Base-by-base conservation (phyloP, 2,888 invertebrate genomes). In the Tenthredo distinguenda region DNA sequence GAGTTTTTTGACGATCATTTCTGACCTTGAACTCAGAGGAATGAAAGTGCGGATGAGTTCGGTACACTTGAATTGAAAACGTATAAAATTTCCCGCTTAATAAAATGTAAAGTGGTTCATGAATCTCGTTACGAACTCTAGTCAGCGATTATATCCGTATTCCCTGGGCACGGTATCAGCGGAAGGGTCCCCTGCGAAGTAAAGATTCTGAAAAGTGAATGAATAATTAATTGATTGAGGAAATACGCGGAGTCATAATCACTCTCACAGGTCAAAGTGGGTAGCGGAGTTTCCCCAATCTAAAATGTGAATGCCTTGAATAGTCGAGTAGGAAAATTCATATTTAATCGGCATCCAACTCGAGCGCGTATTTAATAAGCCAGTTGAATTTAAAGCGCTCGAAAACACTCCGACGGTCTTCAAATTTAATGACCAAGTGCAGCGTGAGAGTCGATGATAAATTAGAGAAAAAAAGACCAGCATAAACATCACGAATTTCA, bases 311-410 rank as follows among this genome's bases (percentile, higher is more conserved):
- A 40, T 62, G 40, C 40, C 62, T 21, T 37, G 10, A 58, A 81
- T 81, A 62, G 5, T 6, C 62, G 40, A 62, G 37, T 34, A 12
- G 21, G 12, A 1, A 62, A 43, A 81, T 58, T 81, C 7, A 62
- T 81, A 81, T 62, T 62, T 62, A 21, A 81, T 81, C 62, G 62
- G 31, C n/a, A 37, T 37, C 62, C 81, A 50, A 40, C 40, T 81
- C 40, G 62, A 40, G 21, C 43, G 10, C 10, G 50, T 81, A 79
- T 81, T 81, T 12, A 40, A 81, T 81, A 40, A 37, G 21, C 34
- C 21, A n/a, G n/a, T 81, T 58, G 9, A 40, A 81, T 62, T 21
- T 12, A 2, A 81, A 40, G 9, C 21, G 1, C 77, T 26, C n/a
- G 21, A 26, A 68, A 68, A 15, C 15, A 3, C 68, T 12, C n/a